phyloP scores from a whole-genome alignment of 2,888 invertebrate species.

The Aproaerema taeniolella region DNA sequence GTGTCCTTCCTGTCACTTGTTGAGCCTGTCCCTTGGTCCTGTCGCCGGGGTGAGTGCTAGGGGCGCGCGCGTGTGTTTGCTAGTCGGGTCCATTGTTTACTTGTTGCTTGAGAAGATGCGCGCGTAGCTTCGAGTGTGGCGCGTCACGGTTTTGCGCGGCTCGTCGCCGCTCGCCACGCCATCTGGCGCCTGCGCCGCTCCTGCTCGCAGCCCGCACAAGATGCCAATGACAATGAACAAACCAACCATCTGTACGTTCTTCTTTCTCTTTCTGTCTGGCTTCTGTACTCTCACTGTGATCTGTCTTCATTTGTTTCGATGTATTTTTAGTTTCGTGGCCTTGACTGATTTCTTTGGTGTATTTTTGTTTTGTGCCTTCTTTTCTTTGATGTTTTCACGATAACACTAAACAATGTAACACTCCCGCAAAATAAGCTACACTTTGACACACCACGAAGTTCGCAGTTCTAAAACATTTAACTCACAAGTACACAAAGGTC shows the following conservation, averaged over 20 bases:
- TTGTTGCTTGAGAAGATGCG: slow-evolving; percentile 59
- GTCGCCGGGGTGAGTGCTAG: slow-evolving; percentile 38
- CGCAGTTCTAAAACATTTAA: neutral
- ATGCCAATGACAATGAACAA: slow-evolving; percentile 72
- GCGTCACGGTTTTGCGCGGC: slow-evolving; percentile 83
- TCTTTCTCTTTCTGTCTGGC: slow-evolving; percentile 55
- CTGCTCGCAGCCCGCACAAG: slow-evolving; percentile 70
- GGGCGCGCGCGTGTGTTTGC: slow-evolving; percentile 31
- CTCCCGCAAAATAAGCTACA: slow-evolving; percentile 19
- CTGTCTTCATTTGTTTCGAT: slow-evolving; percentile 13
- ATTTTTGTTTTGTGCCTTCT: neutral
- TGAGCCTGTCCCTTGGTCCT: slow-evolving; percentile 20
- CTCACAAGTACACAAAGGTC: slow-evolving; percentile 22
- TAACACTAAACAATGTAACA: slow-evolving; percentile 5
- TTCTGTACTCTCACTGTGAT: slow-evolving; percentile 30
- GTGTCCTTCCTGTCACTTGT: slow-evolving; percentile 29
- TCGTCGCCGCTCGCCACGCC: slow-evolving; percentile 84
- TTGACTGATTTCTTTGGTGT: neutral
- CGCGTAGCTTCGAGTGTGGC: slow-evolving; percentile 76
- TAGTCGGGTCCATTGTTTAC: slow-evolving; percentile 38
- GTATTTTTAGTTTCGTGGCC: slow-evolving; percentile 3
- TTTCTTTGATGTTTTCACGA: neutral
- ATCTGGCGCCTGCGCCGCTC: slow-evolving; percentile 81
- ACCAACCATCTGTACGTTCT: slow-evolving; percentile 76
- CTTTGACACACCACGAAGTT: neutral